These are phyloP conservation scores for Scaptomyza parva DNA, from an alignment of 2,888 invertebrate genomes.

Conservation along the genomic window DNA sequence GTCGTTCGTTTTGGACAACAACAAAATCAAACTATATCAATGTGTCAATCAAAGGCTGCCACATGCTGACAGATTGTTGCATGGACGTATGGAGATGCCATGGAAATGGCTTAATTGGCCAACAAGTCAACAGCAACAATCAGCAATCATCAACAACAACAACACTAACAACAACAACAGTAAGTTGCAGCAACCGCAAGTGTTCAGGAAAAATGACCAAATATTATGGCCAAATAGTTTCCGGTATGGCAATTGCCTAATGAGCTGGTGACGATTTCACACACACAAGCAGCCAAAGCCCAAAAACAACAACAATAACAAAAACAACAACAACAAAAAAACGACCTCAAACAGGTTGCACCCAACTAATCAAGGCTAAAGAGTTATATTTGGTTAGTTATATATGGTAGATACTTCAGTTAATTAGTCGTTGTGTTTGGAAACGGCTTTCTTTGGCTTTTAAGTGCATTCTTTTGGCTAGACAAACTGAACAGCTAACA, in stretches of 20 bases:
- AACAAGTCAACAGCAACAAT: constrained; percentile 22
- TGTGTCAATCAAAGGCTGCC: constrained; percentile 68
- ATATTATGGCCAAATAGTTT: constrained; percentile 78
- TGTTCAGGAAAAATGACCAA: constrained; percentile 59
- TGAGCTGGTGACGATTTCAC: constrained; percentile 73
- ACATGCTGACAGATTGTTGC: constrained; percentile 57
- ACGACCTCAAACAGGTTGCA: constrained; percentile 40
- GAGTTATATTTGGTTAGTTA: constrained; percentile 8
- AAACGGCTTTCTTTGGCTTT: constrained; percentile 60
- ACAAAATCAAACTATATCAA: constrained; percentile 65
- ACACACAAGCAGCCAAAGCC: constrained; percentile 46
- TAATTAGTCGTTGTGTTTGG: constrained; percentile 15
- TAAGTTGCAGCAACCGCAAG: constrained; percentile 6
- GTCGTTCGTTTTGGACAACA: constrained; percentile 37
- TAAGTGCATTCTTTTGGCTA: constrained; percentile 71
- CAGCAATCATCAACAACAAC: no score
- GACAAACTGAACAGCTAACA: constrained; percentile 18
- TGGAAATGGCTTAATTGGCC: constrained; percentile 65
- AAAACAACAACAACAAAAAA: no score
- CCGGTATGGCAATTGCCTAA: constrained; percentile 76
- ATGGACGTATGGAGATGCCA: constrained; percentile 34
- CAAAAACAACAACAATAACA: no score
- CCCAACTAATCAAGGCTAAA: constrained; percentile 26
- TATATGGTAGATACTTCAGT: constrained; percentile 13
- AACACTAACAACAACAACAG: no score